Evolutionary conservation across 2,888 invertebrate species (phyloP), one percentile per base, ranked within the genome.

Genomic region (Trachelus troglodyta): DNA sequence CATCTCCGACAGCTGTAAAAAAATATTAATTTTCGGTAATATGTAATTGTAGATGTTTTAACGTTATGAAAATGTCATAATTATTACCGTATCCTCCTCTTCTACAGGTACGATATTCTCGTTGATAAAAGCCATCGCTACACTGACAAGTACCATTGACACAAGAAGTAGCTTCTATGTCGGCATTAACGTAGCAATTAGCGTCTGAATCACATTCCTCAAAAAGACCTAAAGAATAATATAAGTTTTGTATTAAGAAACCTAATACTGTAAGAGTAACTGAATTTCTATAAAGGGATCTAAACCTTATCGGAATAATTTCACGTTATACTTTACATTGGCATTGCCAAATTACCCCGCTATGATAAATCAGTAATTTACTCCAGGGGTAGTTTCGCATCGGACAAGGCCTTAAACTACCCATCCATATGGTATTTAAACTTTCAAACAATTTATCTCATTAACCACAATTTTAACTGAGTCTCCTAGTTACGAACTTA

Each of bases 101-200:
- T 33, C 90, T 88, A 79, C 90, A 91, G 9, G 87, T 85, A 73
- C 87, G 87, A 79, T 90, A 88, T 82, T 91, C 90, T 1, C 91
- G 86, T 76, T 87, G 87, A 82, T 91, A 91, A 78, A 85, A 91
- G 33, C 86, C 87, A 4, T 82, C 74, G 37, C 83, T 87, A 77
- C 91, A 91, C 2, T 78, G 76, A 78, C 91, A 91, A 23, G 78
- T 76, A 33, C 82, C 81, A 23, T 82, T 68, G 23, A 71, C 75
- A 76, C 91, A 91, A 23, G 82, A 77, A 9, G 85, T 76, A 12
- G 90, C 85, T 56, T 85, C 86, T 34, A 83, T 85, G 40, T 90
- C 89, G 4, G 84, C 81, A 56, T 85, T 83, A 12, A 87, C 87
- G 69, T 87, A 88, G 78, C 90, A 91, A n/a, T 89, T 87, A 12